Evolutionary conservation across 2,797 vertebrate genomes (phyloP).

Genomic region (Bryconaethiops microstoma): DNA sequence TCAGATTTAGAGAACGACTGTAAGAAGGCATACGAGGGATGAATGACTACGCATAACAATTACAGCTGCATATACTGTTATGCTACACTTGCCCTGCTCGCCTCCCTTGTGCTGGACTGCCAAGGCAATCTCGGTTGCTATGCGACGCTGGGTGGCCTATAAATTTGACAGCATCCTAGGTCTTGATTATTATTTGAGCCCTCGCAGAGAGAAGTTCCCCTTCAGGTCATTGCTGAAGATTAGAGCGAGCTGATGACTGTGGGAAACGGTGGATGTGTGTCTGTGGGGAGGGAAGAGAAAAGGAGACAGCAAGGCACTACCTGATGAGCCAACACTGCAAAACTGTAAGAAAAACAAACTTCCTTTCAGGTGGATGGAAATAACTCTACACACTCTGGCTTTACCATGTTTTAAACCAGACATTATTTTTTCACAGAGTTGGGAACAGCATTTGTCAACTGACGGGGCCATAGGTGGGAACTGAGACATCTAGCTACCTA

Average conservation of each 20-base stretch:
- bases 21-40: neutral
- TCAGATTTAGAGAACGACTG: slow-evolving; percentile 2
- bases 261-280: slow-evolving; percentile 53
- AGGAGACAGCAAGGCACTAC: neutral
- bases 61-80: slow-evolving; percentile 4
- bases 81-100: slow-evolving; percentile 11
- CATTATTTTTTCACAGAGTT: slow-evolving; percentile 18
- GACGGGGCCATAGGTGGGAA: slow-evolving; percentile 10
- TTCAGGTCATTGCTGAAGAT: slow-evolving; percentile 75
- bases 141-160: slow-evolving; percentile 77
- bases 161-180: slow-evolving; percentile 79
- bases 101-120: slow-evolving; percentile 12
- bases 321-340: slow-evolving; percentile 1
- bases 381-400: neutral
- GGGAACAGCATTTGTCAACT: slow-evolving; percentile 12
- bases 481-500: neutral
- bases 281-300: slow-evolving; percentile 49
- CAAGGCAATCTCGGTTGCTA: slow-evolving; percentile 78
- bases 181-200: slow-evolving; percentile 81
- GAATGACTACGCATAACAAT: slow-evolving; percentile 1
- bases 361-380: neutral
- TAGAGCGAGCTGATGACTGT: slow-evolving; percentile 59
- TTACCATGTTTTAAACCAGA: neutral
- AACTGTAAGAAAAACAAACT: slow-evolving; percentile 1
- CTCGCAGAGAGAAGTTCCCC: slow-evolving; percentile 63